Evolutionary conservation across 2,113 vertebrate species (phyloP), one percentile per base, ranked within the genome.

Genomic region (Ceyx margarethae): DNA sequence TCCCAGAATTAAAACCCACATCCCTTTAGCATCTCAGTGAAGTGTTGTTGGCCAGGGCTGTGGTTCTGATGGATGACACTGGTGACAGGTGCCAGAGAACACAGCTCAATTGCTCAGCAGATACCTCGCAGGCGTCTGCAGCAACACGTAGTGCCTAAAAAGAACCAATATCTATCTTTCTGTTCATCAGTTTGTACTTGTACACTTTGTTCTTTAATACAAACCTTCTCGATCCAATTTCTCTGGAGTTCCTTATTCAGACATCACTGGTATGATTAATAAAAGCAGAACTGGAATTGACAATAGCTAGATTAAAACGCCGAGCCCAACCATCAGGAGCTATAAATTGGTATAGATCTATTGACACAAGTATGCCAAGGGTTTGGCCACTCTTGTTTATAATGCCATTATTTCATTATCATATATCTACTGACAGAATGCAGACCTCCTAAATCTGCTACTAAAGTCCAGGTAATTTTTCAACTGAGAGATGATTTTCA

Each of bases 41-140:
- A 94, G 68, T 81, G 66, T 91, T 95, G 79, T 81, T 37, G 18
- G 82, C 81, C 85, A 69, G 61, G 50, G 45, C 79, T 81, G 48
- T 54, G 64, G 28, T 80, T 42, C 35, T 97, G 97, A 98, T 94
- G 66, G 93, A 97, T 97, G 96, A 93, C 16, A 50, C 57, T 68
- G 50, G 69, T 95, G 95, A 94, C 96, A 97, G 93, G 65, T 95
- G 95, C 92, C 96, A 96, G 93, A 69, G 96, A 94, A 95, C 58
- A 68, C 64, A 46, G 73, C 37, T 46, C 58, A 95, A 94, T 85
- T 95, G 87, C 92, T 94, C 90, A 91, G 78, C 79, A 85, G 95
- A 91, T 91, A 91, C 81, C 93, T 94, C 91, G 94, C 93, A 97
- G 94, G 94, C 15, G 8, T 82, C 90, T 90, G 71, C 94, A 96